Percentiles rank a stretch among this genome's conserved stretches.
These are phyloP conservation scores for Ceratothoa steindachneri DNA, from an alignment of 2,888 invertebrate genomes.

Conservation along the genomic window DNA sequence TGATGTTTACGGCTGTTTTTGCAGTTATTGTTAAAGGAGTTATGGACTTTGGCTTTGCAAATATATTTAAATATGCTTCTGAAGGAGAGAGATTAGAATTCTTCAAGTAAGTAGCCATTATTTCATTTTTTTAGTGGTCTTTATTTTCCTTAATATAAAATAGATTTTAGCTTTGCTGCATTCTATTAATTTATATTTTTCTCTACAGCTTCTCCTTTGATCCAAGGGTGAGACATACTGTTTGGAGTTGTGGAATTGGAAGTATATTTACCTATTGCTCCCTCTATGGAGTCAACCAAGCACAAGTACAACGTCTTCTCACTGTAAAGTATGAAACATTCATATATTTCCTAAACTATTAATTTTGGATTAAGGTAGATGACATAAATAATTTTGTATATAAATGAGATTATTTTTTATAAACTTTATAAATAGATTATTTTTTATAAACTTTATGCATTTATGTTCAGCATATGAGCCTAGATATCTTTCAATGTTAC, in stretches of 20 bases:
- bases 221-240: constrained; percentile 76
- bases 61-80: constrained; percentile 68
- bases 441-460: too few relatives aligned
- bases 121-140: too few relatives aligned
- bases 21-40: constrained; percentile 71
- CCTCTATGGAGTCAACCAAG: constrained; percentile 81
- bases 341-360: too few relatives aligned
- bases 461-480: too few relatives aligned
- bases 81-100: constrained; percentile 66
- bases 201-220: constrained; percentile 66
- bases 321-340: constrained; percentile 52
- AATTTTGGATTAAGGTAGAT: too few relatives aligned
- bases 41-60: constrained; percentile 65
- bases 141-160: too few relatives aligned
- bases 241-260: constrained; percentile 77
- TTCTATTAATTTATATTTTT: too few relatives aligned
- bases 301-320: constrained; percentile 62
- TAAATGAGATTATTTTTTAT: too few relatives aligned
- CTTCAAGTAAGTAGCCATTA: constrained; percentile 51
- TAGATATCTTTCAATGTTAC: too few relatives aligned
- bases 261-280: constrained; percentile 74
- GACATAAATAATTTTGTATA: too few relatives aligned
- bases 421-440: too few relatives aligned
- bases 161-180: too few relatives aligned
- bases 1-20: constrained; percentile 80